These are phyloP conservation scores for Helicolenus hilgendorfi DNA, from an alignment of 2,797 vertebrate species.

Conservation along the genomic window DNA sequence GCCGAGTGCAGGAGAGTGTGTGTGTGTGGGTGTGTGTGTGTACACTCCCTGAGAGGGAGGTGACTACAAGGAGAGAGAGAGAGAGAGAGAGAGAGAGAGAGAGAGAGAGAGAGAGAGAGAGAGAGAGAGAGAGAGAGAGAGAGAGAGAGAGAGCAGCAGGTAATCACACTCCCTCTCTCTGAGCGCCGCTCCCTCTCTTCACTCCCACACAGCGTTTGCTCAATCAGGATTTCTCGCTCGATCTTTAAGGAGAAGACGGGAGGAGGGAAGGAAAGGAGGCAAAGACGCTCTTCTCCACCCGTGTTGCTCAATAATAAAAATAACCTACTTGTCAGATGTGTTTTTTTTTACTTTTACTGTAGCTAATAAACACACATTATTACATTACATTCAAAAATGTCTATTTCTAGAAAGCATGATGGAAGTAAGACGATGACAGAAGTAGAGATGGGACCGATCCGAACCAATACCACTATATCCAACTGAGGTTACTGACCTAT, in stretches of 20 bases:
- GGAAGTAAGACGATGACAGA: neutral
- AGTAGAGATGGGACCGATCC: too few species aligned
- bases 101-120: conserved; percentile 20
- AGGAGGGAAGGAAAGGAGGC: neutral
- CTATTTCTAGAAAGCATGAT: neutral
- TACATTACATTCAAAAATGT: neutral
- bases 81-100: conserved; percentile 14
- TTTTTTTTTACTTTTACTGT: neutral
- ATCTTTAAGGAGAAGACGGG: conserved; percentile 18
- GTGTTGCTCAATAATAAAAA: conserved; percentile 28
- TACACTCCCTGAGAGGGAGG: conserved; percentile 82
- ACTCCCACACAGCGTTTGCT: conserved; percentile 74
- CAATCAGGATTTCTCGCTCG: conserved; percentile 67
- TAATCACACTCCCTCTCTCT: conserved; percentile 54
- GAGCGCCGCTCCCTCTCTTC: conserved; percentile 59
- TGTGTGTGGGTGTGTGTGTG: conserved; percentile 71
- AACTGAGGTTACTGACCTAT: too few species aligned
- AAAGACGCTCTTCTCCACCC: neutral
- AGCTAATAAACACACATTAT: neutral
- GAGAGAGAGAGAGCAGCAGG: conserved; percentile 48
- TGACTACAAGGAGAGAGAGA: conserved; percentile 36
- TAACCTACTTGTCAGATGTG: neutral
- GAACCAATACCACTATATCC: too few species aligned
- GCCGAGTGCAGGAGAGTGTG: conserved; percentile 33
- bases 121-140: conserved; percentile 17